Evolutionary conservation across 2,113 vertebrate genomes (phyloP).

Genomic region (Tetrax tetrax): DNA sequence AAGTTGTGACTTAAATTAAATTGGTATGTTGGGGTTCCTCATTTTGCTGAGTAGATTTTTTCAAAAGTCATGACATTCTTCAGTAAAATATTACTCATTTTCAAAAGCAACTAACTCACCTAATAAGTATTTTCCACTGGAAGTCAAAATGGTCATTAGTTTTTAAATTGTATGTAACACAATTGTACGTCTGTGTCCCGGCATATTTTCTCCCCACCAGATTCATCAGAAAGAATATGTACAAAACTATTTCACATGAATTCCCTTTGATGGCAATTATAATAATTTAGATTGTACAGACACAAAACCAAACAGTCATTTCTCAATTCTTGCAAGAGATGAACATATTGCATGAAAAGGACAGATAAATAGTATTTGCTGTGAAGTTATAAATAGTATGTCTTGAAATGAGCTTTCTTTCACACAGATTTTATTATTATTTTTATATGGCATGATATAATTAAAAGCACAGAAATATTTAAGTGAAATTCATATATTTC

Average conservation of each 20-base stretch:
- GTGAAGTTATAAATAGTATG: neutral
- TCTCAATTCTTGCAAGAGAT: neutral
- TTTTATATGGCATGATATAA: neutral
- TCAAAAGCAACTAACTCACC: neutral
- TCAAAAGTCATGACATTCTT: neutral
- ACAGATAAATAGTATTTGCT: neutral
- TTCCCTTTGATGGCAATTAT: neutral
- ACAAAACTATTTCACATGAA: neutral
- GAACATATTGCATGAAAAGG: neutral
- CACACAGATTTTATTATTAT: neutral
- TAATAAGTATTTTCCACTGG: neutral
- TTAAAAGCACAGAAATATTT: neutral
- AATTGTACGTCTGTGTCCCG: neutral
- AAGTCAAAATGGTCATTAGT: neutral
- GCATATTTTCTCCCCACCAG: neutral
- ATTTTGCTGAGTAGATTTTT: neutral
- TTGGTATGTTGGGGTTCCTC: neutral
- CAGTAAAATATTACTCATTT: neutral
- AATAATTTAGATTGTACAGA: neutral
- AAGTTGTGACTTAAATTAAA: neutral
- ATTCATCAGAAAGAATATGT: neutral
- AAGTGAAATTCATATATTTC: neutral
- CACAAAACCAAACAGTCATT: neutral
- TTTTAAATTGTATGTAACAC: neutral
- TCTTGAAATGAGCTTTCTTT: neutral